Conservation (phyloP, 2,797 vertebrate species). For the Semotilus atromaculatus region DNA sequence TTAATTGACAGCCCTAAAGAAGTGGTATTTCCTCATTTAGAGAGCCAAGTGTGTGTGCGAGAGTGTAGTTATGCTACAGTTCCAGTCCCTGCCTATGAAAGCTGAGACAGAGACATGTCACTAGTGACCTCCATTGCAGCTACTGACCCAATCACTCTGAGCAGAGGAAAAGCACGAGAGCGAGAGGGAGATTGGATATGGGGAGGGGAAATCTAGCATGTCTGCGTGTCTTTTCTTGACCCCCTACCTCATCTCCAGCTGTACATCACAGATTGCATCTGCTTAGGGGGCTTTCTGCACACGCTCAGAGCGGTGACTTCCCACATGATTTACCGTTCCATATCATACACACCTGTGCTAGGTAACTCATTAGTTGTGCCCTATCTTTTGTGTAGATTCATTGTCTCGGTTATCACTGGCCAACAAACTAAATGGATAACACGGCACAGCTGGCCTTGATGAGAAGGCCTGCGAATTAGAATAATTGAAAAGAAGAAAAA, state of each 20-base stretch:
- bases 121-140: constrained; percentile 53
- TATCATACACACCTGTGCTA: constrained; percentile 57
- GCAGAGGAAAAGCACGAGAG: constrained; percentile 28
- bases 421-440: constrained; percentile 41
- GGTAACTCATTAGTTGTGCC: constrained; percentile 52
- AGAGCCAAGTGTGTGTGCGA: background rate
- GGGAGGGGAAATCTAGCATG: constrained; percentile 28
- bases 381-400: constrained; percentile 39
- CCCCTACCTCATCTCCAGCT: constrained; percentile 52
- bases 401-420: constrained; percentile 29
- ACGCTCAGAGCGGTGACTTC: constrained; percentile 15
- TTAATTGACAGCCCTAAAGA: background rate
- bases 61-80: background rate
- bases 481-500: constrained; percentile 40
- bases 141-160: constrained; percentile 40
- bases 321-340: constrained; percentile 56
- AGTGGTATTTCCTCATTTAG: background rate
- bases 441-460: constrained; percentile 25
- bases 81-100: background rate
- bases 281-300: constrained; percentile 46
- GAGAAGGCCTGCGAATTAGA: constrained; percentile 22
- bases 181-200: constrained; percentile 3
- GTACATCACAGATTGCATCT: constrained; percentile 55
- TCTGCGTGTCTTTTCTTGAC: constrained; percentile 44
- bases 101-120: constrained; percentile 43